These are phyloP conservation scores for Solen grandis DNA, from an alignment of 1,140 invertebrate genomes.

Conservation along the genomic window DNA sequence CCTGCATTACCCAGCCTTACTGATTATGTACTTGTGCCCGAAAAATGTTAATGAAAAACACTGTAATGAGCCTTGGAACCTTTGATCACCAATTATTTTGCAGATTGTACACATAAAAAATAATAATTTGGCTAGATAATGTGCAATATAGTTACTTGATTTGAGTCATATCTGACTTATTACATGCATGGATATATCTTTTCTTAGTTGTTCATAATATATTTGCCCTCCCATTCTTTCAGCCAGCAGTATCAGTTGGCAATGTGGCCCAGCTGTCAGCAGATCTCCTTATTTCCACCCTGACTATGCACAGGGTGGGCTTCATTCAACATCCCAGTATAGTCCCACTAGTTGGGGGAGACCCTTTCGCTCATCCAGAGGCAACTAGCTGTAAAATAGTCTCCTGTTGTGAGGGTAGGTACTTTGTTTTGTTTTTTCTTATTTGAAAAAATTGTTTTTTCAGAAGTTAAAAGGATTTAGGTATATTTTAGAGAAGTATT, in stretches of 20 bases:
- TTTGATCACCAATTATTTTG: no score
- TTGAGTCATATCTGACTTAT: no score
- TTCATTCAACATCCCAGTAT: constrained; percentile 85
- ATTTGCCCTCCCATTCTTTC: constrained; percentile 81
- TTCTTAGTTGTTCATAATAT: neutral
- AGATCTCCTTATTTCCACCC: constrained; percentile 87
- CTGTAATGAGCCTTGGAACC: no score
- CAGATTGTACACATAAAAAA: no score
- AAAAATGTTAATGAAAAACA: no score
- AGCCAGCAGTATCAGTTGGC: constrained; percentile 89
- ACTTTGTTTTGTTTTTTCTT: constrained; percentile 25
- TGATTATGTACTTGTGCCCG: no score
- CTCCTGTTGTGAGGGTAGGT: constrained; percentile 74
- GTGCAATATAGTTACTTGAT: no score
- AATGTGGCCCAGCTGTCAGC: constrained; percentile 90
- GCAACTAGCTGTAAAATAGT: constrained; percentile 81
- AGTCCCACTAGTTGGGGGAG: constrained; percentile 86
- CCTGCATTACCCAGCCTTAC: no score
- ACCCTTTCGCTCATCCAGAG: constrained; percentile 85
- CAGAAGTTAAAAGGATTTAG: no score
- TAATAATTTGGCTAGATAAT: no score
- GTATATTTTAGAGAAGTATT: no score
- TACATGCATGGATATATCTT: neutral
- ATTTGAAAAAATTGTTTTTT: no score
- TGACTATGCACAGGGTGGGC: constrained; percentile 85